Conservation (phyloP, 2,113 vertebrate species). For the Montifringilla adamsi region DNA sequence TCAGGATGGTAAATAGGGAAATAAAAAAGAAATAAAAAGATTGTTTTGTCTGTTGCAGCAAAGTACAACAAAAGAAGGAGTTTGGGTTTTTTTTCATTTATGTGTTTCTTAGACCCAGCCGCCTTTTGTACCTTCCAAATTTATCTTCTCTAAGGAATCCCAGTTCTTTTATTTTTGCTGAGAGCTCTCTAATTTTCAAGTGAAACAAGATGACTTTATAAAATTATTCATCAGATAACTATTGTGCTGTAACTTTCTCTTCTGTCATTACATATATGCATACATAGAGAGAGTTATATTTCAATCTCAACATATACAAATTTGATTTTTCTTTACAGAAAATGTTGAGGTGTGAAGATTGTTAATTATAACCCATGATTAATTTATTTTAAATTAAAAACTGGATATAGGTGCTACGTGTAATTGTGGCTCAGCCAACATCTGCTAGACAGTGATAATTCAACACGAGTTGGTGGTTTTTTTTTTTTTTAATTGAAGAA, state of each 20-base stretch:
- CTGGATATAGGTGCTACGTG: not conserved
- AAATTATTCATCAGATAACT: not conserved
- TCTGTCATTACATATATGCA: not conserved
- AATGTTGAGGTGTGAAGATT: not conserved
- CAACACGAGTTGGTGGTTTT: not conserved
- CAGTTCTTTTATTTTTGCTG: not conserved
- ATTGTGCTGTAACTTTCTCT: not conserved
- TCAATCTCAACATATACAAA: not conserved
- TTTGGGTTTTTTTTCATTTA: not conserved
- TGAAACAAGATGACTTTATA: not conserved
- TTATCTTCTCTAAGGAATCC: not conserved
- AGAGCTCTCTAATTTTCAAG: not conserved
- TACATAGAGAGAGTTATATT: not conserved
- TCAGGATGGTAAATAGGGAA: not conserved
- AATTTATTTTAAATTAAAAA: not conserved
- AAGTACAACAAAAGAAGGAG: not conserved
- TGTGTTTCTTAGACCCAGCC: not conserved
- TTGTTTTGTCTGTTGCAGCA: not conserved
- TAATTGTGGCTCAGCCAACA: not conserved
- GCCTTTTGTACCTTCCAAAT: not conserved
- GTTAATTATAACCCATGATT: slow-evolving; percentile 4
- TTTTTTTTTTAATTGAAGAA: not conserved
- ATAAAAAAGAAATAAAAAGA: not conserved
- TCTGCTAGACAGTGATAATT: not conserved
- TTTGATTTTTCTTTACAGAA: not conserved